A percentile compares a stretch with the other conserved stretches of the same genome.
These are phyloP conservation scores for Gymnarchus niloticus DNA, from an alignment of 2,113 vertebrate species.

Conservation along the genomic window DNA sequence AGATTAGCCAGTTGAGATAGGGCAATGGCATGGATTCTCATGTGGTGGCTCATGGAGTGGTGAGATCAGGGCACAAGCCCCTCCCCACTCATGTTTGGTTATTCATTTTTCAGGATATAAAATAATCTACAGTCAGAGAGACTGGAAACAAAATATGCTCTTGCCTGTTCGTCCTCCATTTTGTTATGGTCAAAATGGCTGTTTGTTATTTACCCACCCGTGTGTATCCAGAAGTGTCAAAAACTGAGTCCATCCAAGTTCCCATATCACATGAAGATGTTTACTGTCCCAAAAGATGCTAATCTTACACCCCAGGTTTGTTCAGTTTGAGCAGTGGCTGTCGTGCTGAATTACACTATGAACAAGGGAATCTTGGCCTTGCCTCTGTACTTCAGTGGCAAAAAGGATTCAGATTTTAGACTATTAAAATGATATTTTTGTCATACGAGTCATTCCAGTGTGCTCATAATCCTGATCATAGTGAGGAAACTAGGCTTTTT, in stretches of 20 bases:
- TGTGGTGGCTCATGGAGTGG: too few relatives aligned
- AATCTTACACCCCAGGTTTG: background rate
- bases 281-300: background rate
- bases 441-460: background rate
- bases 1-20: too few relatives aligned
- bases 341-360: constrained; percentile 9
- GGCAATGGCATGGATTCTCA: background rate
- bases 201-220: background rate
- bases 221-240: background rate
- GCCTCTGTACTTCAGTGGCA: too few relatives aligned
- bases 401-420: too few relatives aligned
- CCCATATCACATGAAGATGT: background rate
- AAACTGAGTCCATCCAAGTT: background rate
- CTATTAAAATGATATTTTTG: background rate
- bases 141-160: background rate
- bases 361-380: background rate
- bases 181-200: too few relatives aligned
- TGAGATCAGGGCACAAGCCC: too few relatives aligned
- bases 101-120: too few relatives aligned
- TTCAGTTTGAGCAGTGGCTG: background rate
- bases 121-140: too few relatives aligned
- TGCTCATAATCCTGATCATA: background rate
- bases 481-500: background rate
- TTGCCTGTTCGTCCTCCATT: background rate
- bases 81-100: too few relatives aligned